A percentile compares a stretch with the other conserved stretches of the same genome.
phyloP scores from a whole-genome alignment of 2,888 invertebrate species.

The Tanytarsus gracilentus region DNA sequence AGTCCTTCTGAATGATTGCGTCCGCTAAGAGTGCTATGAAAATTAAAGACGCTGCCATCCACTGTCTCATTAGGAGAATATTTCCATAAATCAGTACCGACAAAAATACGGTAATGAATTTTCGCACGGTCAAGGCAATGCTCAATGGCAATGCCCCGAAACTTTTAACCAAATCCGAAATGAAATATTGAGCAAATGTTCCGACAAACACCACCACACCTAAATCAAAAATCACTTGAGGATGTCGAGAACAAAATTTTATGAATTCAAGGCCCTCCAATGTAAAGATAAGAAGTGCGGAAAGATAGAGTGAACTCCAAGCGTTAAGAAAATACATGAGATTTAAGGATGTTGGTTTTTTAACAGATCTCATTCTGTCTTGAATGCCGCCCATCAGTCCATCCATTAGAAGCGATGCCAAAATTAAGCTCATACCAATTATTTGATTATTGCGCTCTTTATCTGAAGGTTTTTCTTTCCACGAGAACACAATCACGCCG shows the following conservation, averaged over 20 bases:
- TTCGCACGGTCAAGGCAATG: not conserved
- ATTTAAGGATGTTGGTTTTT: constrained; percentile 11
- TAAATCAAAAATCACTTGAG: constrained; percentile 47
- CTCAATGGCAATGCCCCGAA: constrained; percentile 14
- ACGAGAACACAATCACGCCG: constrained; percentile 6
- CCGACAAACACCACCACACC: constrained; percentile 55
- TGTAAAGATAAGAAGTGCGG: not conserved
- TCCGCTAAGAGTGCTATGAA: not conserved
- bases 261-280: constrained; percentile 9
- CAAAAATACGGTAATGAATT: not conserved
- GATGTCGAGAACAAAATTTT: constrained; percentile 1
- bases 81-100: not conserved
- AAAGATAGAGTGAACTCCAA: not conserved
- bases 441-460: not conserved
- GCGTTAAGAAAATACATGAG: not conserved
- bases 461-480: not conserved
- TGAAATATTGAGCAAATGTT: constrained; percentile 71
- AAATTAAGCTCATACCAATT: not conserved
- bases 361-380: constrained; percentile 13
- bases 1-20: too few relatives aligned
- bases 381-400: constrained; percentile 36
- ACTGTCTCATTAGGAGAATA: not conserved
- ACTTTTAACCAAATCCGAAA: constrained; percentile 57
- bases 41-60: not conserved
- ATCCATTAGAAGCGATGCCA: constrained; percentile 13